These are phyloP conservation scores for Leptinotarsa peninsularis DNA, from an alignment of 2,888 invertebrate genomes.

Conservation along the genomic window DNA sequence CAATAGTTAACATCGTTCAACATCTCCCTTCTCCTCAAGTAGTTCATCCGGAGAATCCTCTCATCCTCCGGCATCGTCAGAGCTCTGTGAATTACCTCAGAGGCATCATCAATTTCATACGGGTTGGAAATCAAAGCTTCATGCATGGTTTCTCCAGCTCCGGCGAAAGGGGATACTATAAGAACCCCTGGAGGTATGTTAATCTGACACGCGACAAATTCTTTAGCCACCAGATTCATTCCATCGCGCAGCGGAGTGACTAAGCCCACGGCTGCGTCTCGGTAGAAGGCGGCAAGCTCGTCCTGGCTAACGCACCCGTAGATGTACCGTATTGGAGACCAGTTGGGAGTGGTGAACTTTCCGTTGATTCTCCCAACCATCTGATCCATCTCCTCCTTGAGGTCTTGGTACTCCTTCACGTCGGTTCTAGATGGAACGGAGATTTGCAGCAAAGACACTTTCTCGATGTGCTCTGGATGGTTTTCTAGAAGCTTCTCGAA, in stretches of 20 bases:
- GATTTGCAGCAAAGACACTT: slow-evolving; percentile 86
- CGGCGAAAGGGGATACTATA: slow-evolving; percentile 91
- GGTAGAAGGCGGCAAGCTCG: slow-evolving; percentile 86
- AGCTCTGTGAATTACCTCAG: slow-evolving; percentile 88
- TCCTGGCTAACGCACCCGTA: slow-evolving; percentile 90
- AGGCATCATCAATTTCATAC: slow-evolving; percentile 88
- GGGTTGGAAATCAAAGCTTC: slow-evolving; percentile 91
- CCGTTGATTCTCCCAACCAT: slow-evolving; percentile 90
- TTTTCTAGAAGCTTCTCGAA: slow-evolving; percentile 85
- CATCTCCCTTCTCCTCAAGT: slow-evolving; percentile 82
- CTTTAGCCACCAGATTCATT: slow-evolving; percentile 93
- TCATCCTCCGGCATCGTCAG: slow-evolving; percentile 93
- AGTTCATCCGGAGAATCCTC: slow-evolving; percentile 86
- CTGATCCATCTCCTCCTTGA: slow-evolving; percentile 92
- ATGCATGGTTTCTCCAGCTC: slow-evolving; percentile 94
- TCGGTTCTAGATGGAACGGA: slow-evolving; percentile 91
- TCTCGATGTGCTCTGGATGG: slow-evolving; percentile 87
- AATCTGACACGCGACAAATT: slow-evolving; percentile 92
- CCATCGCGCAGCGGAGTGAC: slow-evolving; percentile 90
- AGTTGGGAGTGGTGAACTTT: slow-evolving; percentile 88
- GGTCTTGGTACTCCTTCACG: slow-evolving; percentile 89
- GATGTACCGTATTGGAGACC: slow-evolving; percentile 90
- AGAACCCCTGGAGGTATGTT: slow-evolving; percentile 86
- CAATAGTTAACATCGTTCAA: slow-evolving; percentile 88
- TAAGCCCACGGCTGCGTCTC: slow-evolving; percentile 87